phyloP scores from a whole-genome alignment of 2,797 vertebrate genomes.

The Mastacembelus armatus region DNA sequence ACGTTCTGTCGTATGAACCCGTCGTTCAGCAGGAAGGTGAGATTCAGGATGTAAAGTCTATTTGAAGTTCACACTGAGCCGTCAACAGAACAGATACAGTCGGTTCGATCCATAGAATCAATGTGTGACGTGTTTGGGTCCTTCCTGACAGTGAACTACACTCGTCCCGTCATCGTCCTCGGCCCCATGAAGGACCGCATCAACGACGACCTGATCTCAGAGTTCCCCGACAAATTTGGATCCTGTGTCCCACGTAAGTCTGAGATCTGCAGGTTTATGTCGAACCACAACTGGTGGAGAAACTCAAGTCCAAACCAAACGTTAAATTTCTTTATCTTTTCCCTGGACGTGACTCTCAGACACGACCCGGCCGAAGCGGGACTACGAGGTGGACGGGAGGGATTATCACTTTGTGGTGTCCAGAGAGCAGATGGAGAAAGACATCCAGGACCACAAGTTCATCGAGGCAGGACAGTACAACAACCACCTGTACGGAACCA shows the following conservation, averaged over 20 bases:
- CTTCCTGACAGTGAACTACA: slow-evolving; percentile 92
- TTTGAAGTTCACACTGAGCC: too few relatives aligned
- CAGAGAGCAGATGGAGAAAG: slow-evolving; percentile 97
- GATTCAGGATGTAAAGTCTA: too few relatives aligned
- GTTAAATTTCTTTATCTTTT: too few relatives aligned
- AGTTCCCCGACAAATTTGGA: slow-evolving; percentile 98
- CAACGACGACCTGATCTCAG: slow-evolving; percentile 97
- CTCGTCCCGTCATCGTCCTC: slow-evolving; percentile 95
- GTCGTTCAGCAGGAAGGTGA: slow-evolving; percentile 97
- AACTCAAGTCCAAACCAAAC: too few relatives aligned
- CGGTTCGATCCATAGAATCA: too few relatives aligned
- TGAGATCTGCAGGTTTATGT: background rate
- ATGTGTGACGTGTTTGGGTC: too few relatives aligned
- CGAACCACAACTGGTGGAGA: too few relatives aligned
- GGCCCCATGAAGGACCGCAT: slow-evolving; percentile 98
- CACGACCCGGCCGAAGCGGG: slow-evolving; percentile 95
- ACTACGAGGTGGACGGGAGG: slow-evolving; percentile 95
- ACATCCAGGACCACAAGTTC: slow-evolving; percentile 98
- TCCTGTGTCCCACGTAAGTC: slow-evolving; percentile 97
- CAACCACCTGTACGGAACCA: slow-evolving; percentile 97
- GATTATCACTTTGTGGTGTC: slow-evolving; percentile 97
- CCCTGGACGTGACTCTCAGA: slow-evolving; percentile 78
- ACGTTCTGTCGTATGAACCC: slow-evolving; percentile 94
- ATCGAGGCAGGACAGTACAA: slow-evolving; percentile 99
- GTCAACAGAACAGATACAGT: too few relatives aligned